Base-by-base conservation (phyloP, 1,140 invertebrate genomes). In the Probaryconus sp. region DNA sequence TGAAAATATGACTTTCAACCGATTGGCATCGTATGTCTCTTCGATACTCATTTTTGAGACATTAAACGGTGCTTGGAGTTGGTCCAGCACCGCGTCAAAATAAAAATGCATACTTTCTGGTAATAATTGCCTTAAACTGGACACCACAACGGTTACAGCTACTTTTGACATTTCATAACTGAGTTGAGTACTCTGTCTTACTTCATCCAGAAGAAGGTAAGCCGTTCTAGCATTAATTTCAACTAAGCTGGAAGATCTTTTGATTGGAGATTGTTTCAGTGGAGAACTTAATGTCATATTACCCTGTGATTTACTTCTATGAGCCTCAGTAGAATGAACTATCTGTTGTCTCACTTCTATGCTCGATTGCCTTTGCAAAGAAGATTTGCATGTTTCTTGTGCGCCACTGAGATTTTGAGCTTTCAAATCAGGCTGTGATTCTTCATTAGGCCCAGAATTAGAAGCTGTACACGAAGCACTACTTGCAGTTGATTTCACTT, bases 91-190 rank as follows among this genome's bases (percentile, higher is more conserved):
- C 6, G 86, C 87, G 50, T 89, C 89, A 14, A 92, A 88, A 81
- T 92, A 91, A 33, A 88, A 88, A 77, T 89, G 90, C 30, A 91
- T 86, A 40, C 83, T 89, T 9, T 88, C 87, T 2, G 91, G 91
- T 16, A 92, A 84, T 4, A 92, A 77, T 65, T 91, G 88, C 76
- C 91, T 89, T 45, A 94, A 84, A 40, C 91, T 92, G 63, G 89
- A 80, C 7, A 96, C 88, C 1, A 96, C 94, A 18, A 94, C 94
- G 60, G 92, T 92, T 14, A 96, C 91, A 26, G 95, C 95, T 20
- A 95, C 90, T 83, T 94, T 92, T 0, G 94, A 96, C 89, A 95
- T 92, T 77, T 96, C 93, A 83, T 96, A 93, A 80, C 94, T 96
- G 4, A 97, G 89, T 71, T 95, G 92, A 0, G 95, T 96, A 79